Evolutionary conservation across 2,113 vertebrate genomes (phyloP).

Genomic region (Chaetops frenatus): DNA sequence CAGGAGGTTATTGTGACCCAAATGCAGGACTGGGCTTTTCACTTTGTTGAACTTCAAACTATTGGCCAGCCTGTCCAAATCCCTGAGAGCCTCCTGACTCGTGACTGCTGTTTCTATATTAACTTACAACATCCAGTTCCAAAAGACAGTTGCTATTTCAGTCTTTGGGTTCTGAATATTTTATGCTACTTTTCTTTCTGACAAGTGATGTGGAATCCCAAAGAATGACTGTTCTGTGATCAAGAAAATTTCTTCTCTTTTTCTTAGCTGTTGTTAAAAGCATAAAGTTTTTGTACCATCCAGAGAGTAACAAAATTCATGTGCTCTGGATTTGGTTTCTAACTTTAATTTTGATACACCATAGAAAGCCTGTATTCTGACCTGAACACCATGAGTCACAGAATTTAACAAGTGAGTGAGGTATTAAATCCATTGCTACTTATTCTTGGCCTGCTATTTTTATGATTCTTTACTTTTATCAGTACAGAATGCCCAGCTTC

Average conservation of each 20-base stretch:
- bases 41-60: not conserved
- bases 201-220: not conserved
- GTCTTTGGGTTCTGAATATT: not conserved
- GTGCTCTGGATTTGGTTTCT: not conserved
- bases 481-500: not conserved
- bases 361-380: not conserved
- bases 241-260: not conserved
- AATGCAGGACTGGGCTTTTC: not conserved
- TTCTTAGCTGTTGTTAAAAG: not conserved
- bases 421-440: not conserved
- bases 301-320: not conserved
- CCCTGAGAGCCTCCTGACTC: not conserved
- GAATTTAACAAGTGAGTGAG: not conserved
- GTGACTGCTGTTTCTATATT: not conserved
- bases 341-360: not conserved
- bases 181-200: slow-evolving; percentile 1
- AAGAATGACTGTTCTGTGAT: not conserved
- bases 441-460: not conserved
- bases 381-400: not conserved
- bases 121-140: not conserved
- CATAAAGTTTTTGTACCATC: not conserved
- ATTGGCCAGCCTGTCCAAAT: not conserved
- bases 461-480: not conserved
- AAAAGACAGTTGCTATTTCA: not conserved
- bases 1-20: not conserved